Percentiles rank a stretch among this genome's conserved stretches.
These are phyloP conservation scores for Daktulosphaira vitifoliae DNA, from an alignment of 1,140 invertebrate genomes.

Conservation along the genomic window DNA sequence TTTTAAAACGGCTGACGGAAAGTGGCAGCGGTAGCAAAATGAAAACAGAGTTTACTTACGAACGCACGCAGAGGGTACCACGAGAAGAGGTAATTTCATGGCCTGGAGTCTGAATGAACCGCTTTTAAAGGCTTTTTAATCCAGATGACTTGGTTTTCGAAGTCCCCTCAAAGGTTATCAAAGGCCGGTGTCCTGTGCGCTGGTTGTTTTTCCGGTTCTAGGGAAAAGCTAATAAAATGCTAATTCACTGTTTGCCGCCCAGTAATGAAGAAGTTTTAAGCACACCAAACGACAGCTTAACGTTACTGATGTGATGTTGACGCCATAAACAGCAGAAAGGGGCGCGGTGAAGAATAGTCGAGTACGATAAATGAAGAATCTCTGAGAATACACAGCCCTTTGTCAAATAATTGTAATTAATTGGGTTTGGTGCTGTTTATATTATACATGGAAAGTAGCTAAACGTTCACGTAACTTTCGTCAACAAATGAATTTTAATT, in stretches of 20 bases:
- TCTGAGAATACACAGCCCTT: slow-evolving; percentile 2
- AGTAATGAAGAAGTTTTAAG: slow-evolving; percentile 23
- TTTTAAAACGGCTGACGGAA: not conserved
- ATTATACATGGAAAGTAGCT: slow-evolving; percentile 7
- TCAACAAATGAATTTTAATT: slow-evolving; percentile 15
- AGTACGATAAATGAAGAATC: slow-evolving; percentile 17
- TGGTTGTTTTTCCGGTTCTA: slow-evolving; percentile 24
- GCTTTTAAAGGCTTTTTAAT: slow-evolving; percentile 24
- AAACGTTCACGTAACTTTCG: not conserved
- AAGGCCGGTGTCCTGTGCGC: slow-evolving; percentile 26
- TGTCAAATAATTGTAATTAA: slow-evolving; percentile 27
- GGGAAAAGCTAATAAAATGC: slow-evolving; percentile 33
- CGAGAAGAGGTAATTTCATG: not conserved
- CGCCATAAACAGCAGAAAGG: no score
- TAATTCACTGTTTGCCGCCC: slow-evolving; percentile 27
- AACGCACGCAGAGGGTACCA: not conserved
- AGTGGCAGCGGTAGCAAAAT: slow-evolving; percentile 2
- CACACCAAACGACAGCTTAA: not conserved
- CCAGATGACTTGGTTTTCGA: slow-evolving; percentile 12
- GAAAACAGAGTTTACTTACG: slow-evolving; percentile 14
- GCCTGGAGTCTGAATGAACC: slow-evolving; percentile 7
- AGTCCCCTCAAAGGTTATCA: slow-evolving; percentile 28
- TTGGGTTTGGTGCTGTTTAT: slow-evolving; percentile 26
- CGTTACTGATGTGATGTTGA: no score
- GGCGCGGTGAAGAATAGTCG: no score